phyloP scores from a whole-genome alignment of 1,140 invertebrate genomes.

The Drosophila tsacasi region DNA sequence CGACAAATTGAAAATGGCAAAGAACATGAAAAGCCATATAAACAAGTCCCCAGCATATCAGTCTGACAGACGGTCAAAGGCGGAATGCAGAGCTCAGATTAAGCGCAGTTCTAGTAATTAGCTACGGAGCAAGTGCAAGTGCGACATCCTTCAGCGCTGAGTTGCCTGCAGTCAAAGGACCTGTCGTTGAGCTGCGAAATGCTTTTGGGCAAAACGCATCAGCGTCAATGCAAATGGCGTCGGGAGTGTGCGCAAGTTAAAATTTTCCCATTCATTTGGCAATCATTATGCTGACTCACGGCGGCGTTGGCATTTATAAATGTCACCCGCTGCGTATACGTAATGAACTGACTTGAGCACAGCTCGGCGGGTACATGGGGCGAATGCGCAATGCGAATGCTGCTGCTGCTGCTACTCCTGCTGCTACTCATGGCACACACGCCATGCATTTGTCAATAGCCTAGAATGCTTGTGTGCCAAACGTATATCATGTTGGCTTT shows the following conservation, averaged over 20 bases:
- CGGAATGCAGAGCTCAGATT: conserved; percentile 29
- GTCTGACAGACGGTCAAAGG: conserved; percentile 31
- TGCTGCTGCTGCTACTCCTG: neutral
- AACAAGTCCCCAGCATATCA: conserved; percentile 16
- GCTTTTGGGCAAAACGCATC: conserved; percentile 33
- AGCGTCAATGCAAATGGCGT: conserved; percentile 39
- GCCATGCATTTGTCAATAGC: conserved; percentile 73
- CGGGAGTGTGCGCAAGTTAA: conserved; percentile 41
- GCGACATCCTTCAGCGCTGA: conserved; percentile 9
- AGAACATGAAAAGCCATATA: conserved; percentile 10
- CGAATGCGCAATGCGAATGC: conserved; percentile 26
- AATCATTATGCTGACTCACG: conserved; percentile 57
- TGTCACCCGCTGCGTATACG: conserved; percentile 64
- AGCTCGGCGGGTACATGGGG: conserved; percentile 7
- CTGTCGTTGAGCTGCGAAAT: conserved; percentile 24
- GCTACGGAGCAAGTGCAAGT: conserved; percentile 31
- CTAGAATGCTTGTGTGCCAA: conserved; percentile 50
- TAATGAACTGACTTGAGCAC: conserved; percentile 49
- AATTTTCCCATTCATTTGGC: conserved; percentile 75
- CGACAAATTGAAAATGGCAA: conserved; percentile 48
- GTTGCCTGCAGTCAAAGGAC: conserved; percentile 23
- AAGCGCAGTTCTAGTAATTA: conserved; percentile 66
- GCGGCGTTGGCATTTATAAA: conserved; percentile 66
- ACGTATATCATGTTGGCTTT: conserved; percentile 73
- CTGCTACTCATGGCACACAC: conserved; percentile 16